Conservation (phyloP, 2,113 vertebrate species). For the Dendrocopos noguchii region DNA sequence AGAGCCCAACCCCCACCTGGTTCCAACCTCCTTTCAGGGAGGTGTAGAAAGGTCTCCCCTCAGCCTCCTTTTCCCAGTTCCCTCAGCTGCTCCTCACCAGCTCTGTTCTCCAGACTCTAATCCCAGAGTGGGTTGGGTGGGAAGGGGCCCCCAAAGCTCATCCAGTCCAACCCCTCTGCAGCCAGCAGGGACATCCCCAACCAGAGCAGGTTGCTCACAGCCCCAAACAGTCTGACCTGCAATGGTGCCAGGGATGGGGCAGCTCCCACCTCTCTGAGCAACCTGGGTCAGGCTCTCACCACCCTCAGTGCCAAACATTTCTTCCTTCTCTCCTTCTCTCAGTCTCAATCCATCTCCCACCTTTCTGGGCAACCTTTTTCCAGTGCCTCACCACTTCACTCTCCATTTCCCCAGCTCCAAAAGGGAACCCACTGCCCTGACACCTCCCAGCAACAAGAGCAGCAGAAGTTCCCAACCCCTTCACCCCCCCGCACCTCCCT, state of each 20-base stretch:
- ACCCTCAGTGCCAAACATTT: background rate
- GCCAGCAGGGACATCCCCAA: background rate
- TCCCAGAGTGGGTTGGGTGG: background rate
- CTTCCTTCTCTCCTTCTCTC: too few species aligned
- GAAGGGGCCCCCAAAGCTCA: background rate
- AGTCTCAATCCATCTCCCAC: too few species aligned
- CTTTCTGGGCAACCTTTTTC: too few species aligned
- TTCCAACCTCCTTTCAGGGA: too few species aligned
- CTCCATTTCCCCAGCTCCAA: accelerated
- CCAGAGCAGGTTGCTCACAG: background rate
- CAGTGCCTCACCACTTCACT: background rate
- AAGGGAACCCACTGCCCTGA: accelerated
- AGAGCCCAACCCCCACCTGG: too few species aligned
- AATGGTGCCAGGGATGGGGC: background rate
- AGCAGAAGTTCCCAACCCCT: background rate
- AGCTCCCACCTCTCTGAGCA: background rate
- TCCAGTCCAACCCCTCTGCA: background rate
- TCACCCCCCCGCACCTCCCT: too few species aligned
- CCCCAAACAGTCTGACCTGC: background rate
- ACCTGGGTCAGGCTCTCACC: background rate
- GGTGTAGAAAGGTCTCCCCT: too few species aligned
- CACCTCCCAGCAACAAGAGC: accelerated
- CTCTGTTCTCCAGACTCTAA: too few species aligned
- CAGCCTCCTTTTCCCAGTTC: too few species aligned
- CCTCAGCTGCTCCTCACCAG: too few species aligned